These are phyloP conservation scores for Pachyuromys duprasi DNA, from an alignment of 2,797 vertebrate genomes.

Conservation along the genomic window DNA sequence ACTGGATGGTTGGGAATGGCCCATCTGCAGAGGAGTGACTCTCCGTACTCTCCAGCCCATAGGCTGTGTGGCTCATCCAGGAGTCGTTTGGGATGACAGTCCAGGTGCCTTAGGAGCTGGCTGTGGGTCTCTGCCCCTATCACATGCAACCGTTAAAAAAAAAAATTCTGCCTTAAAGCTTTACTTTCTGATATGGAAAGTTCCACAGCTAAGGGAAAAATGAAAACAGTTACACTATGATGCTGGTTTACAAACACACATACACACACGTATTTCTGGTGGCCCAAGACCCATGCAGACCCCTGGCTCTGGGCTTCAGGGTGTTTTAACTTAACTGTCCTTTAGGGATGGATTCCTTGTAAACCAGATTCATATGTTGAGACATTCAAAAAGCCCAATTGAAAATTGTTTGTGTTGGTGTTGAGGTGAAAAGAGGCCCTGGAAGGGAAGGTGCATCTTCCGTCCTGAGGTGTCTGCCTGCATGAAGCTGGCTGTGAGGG, in stretches of 20 bases:
- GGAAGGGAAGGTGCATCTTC: background rate
- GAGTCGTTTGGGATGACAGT: background rate
- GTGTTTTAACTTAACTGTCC: background rate
- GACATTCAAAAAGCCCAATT: background rate
- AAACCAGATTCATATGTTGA: background rate
- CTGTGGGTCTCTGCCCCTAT: background rate
- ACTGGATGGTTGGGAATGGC: background rate
- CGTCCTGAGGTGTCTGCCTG: fast-evolving
- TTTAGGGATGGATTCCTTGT: background rate
- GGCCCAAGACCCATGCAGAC: too few relatives aligned
- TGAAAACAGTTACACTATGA: background rate
- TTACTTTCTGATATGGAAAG: fast-evolving
- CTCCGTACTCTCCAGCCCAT: background rate
- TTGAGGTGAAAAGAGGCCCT: background rate
- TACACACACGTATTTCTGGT: too few relatives aligned
- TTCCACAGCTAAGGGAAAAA: background rate
- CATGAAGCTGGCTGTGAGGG: fast-evolving
- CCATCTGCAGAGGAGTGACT: background rate
- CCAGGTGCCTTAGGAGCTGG: background rate
- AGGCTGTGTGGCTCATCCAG: background rate
- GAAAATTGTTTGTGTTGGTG: background rate
- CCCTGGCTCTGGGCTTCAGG: background rate
- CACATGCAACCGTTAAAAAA: background rate
- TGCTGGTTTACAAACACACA: background rate
- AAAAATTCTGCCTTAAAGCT: background rate